phyloP scores from a whole-genome alignment of 2,113 vertebrate species.

The Gorsachius goisagi region DNA sequence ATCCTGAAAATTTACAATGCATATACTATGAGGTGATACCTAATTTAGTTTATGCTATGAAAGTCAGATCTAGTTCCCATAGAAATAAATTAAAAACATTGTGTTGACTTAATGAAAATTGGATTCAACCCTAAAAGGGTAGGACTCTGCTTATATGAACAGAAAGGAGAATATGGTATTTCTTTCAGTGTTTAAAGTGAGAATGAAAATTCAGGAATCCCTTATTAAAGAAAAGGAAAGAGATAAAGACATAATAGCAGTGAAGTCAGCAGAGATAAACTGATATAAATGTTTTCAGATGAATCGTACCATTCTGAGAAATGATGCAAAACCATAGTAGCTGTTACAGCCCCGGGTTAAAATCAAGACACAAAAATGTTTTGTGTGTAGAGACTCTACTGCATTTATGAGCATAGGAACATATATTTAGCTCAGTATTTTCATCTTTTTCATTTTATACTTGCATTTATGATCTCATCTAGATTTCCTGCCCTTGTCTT shows the following conservation, averaged over 20 bases:
- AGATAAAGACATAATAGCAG: not conserved
- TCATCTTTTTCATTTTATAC: not conserved
- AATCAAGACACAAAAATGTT: not conserved
- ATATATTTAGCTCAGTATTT: not conserved
- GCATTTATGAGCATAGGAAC: not conserved
- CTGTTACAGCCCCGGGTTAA: slow-evolving; percentile 23
- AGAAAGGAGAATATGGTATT: not conserved
- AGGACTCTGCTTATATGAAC: not conserved
- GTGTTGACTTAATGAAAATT: not conserved
- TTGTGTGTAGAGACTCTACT: not conserved
- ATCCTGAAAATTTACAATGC: not conserved
- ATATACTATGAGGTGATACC: not conserved
- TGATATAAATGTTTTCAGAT: not conserved
- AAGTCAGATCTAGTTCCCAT: not conserved
- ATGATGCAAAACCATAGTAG: not conserved
- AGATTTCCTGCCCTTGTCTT: not conserved
- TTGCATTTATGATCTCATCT: not conserved
- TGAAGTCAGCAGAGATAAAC: slow-evolving; percentile 7
- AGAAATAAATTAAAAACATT: slow-evolving; percentile 2
- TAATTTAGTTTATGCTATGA: not conserved
- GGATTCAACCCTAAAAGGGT: not conserved
- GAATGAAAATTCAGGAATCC: not conserved
- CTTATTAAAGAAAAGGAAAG: not conserved
- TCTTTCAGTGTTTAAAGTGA: not conserved
- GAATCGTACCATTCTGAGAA: not conserved